Evolutionary conservation across 1,140 invertebrate genomes (phyloP), one percentile per base, ranked within the genome.

Genomic region (Araneus ventricosus): DNA sequence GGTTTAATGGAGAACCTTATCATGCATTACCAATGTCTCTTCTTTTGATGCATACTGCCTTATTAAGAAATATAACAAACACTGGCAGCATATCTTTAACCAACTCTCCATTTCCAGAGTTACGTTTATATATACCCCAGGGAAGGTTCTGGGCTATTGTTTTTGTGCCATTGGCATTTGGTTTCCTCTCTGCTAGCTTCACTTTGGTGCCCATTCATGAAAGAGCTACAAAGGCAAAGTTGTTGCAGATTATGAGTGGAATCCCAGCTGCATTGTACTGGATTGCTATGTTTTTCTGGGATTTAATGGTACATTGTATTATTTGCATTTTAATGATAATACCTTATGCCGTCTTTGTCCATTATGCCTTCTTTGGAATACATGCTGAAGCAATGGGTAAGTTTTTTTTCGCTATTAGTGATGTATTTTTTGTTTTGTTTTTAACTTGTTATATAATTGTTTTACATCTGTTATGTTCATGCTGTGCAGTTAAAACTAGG

Each of bases 211-310:
- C 94, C 0, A 92, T 93, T 24, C 90, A 94, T 30, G 94, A 94
- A 75, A 41, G 93, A 17, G 79, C 59, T 4, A 79, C 93, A 80
- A 93, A 95, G 70, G 79, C 94, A 1, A 94, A 94, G 86, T 85
- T 94, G 57, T 52, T 94, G 24, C 94, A 94, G 61, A n/a, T 92
- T 30, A 94, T 94, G 94, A 93, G 85, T 59, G 94, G 94, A 39
- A 8, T 94, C 2, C 39, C n/a, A 39, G 85, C 61, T 7, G 2
- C 5, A 10, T 14, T 90, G 8, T 94, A 92, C 39, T 94, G 94
- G 94, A n/a, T 92, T 17, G 37, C 79, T 1, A 93, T 92, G 59
- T 94, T 94, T 27, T 1, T 92, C 2, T 94, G 94, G 90, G 94
- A 94, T 75, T 59, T 90, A 2, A 5, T 87, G 4, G 6, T 90